phyloP scores from a whole-genome alignment of 2,888 invertebrate species.

The Drosophila mimica region DNA sequence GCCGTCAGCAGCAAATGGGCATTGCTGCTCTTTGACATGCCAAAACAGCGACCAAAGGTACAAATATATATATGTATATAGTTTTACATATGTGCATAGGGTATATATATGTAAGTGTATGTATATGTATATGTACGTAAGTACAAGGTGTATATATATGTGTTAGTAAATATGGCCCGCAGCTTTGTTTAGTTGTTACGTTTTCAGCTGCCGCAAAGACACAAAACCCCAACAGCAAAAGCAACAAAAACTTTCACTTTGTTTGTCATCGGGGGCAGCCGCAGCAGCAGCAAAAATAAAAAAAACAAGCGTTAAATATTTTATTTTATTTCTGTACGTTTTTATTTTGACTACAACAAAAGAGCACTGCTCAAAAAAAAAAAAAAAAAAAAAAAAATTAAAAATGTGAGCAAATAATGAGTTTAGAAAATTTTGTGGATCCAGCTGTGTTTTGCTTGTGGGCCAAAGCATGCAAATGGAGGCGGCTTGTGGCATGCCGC shows the following conservation, averaged over 20 bases:
- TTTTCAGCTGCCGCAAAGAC: slow-evolving; percentile 66
- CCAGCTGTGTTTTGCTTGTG: slow-evolving; percentile 20
- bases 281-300: slow-evolving; percentile 14
- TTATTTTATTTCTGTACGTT: slow-evolving; percentile 47
- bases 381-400: slow-evolving; percentile 41
- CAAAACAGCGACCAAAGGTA: slow-evolving; percentile 41
- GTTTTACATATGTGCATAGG: background rate
- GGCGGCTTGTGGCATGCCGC: slow-evolving; percentile 54
- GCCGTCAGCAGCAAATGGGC: slow-evolving; percentile 34
- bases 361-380: slow-evolving; percentile 16
- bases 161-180: slow-evolving; percentile 59
- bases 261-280: slow-evolving; percentile 72
- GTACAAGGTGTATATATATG: slow-evolving; percentile 25
- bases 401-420: slow-evolving; percentile 74
- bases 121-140: slow-evolving; percentile 7
- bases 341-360: slow-evolving; percentile 9
- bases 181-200: slow-evolving; percentile 77
- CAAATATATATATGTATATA: slow-evolving; percentile 7
- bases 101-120: slow-evolving; percentile 4
- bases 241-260: slow-evolving; percentile 75
- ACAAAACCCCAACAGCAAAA: slow-evolving; percentile 44
- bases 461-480: slow-evolving; percentile 47
- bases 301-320: slow-evolving; percentile 60
- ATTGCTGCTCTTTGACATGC: slow-evolving; percentile 61
- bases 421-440: slow-evolving; percentile 74